Evolutionary conservation across 2,888 invertebrate genomes (phyloP).

Genomic region (Saturnia japonica): DNA sequence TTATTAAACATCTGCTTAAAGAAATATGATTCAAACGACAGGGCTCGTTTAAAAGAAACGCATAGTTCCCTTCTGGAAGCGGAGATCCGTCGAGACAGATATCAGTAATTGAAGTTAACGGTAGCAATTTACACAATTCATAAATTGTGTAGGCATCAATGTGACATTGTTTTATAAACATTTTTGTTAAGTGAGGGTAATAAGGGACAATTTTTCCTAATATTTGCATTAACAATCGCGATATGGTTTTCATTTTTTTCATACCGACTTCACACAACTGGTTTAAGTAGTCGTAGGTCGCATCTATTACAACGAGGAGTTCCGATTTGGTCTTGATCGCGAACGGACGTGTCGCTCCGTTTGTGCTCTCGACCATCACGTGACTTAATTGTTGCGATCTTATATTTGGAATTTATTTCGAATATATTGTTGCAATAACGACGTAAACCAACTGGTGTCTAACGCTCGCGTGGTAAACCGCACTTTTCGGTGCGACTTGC

Average conservation of each 20-base stretch:
- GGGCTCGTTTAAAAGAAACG: constrained; percentile 40
- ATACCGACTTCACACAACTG: constrained; percentile 48
- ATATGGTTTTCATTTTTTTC: constrained; percentile 33
- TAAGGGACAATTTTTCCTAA: constrained; percentile 42
- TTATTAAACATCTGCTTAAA: constrained; percentile 50
- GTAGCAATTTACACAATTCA: constrained; percentile 50
- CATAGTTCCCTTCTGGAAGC: constrained; percentile 43
- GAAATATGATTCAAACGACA: constrained; percentile 46
- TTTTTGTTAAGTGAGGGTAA: constrained; percentile 39
- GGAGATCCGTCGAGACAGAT: constrained; percentile 51
- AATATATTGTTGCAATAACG: too few species aligned
- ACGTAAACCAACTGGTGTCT: too few species aligned
- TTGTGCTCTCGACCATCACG: too few species aligned
- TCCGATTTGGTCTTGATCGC: too few species aligned
- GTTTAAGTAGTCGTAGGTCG: constrained; percentile 44
- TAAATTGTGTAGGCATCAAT: constrained; percentile 45
- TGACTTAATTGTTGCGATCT: too few species aligned
- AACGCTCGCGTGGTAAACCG: too few species aligned
- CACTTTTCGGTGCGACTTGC: too few species aligned
- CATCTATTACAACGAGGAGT: constrained; percentile 38
- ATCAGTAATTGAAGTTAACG: constrained; percentile 46
- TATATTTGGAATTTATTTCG: too few species aligned
- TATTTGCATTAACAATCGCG: constrained; percentile 46
- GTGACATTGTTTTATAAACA: constrained; percentile 42
- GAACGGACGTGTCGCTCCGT: too few species aligned